Evolutionary conservation across 2,797 vertebrate genomes (phyloP).

Genomic region (Spinibarbus caldwelli): DNA sequence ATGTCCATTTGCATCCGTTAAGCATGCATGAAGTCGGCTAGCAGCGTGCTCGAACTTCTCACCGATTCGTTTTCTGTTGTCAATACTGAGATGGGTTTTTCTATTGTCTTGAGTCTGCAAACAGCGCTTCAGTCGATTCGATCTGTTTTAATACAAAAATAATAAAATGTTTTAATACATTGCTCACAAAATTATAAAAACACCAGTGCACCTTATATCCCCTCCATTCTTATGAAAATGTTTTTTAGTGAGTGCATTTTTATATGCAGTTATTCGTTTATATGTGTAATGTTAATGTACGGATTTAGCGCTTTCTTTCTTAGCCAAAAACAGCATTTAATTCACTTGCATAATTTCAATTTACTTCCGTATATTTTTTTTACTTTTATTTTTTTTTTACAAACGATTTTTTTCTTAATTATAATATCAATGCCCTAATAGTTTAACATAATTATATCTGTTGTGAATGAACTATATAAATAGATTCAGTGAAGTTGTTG

Average conservation of each 20-base stretch:
- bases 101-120: slow-evolving; percentile 16
- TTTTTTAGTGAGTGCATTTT: not conserved
- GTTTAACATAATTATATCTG: not conserved
- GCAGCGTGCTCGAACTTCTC: not conserved
- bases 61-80: not conserved
- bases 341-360: not conserved
- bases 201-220: not conserved
- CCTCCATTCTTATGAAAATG: not conserved
- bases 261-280: not conserved
- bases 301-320: too few species aligned
- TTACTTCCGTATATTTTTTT: not conserved
- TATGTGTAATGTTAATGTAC: not conserved
- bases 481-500: not conserved
- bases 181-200: not conserved
- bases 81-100: not conserved
- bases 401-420: too few species aligned
- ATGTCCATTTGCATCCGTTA: not conserved
- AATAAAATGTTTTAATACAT: slow-evolving; percentile 3
- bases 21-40: not conserved
- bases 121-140: not conserved
- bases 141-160: not conserved
- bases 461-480: not conserved
- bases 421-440: not conserved
- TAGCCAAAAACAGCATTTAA: not conserved
- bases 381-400: not conserved